Conservation (phyloP, 2,888 invertebrate species). For the Thymelicus acteon region DNA sequence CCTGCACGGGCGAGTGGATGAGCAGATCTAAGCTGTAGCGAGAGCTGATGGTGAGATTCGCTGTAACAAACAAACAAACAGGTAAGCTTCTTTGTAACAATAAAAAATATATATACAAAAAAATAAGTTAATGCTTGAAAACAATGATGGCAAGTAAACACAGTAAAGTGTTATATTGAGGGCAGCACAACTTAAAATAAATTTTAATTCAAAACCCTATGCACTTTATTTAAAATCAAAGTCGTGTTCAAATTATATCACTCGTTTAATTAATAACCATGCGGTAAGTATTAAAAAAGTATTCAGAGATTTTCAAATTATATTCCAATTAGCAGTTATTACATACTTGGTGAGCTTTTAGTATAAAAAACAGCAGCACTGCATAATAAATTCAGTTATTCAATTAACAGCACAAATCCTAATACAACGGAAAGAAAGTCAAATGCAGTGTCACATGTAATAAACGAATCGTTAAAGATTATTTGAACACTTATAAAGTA, state of each 20-base stretch:
- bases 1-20: conserved; percentile 89
- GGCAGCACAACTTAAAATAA: no score
- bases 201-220: not conserved
- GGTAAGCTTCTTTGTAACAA: not conserved
- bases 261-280: conserved; percentile 56
- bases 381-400: no score
- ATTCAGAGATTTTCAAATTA: conserved; percentile 27
- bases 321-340: conserved; percentile 16
- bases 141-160: no score
- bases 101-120: no score
- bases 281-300: conserved; percentile 21
- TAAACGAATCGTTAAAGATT: conserved; percentile 77
- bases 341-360: conserved; percentile 40
- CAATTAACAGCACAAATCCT: no score
- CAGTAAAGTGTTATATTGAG: no score
- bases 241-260: conserved; percentile 40
- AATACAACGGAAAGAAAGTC: conserved; percentile 43
- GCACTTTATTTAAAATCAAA: conserved; percentile 33
- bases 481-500: conserved; percentile 77
- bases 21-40: conserved; percentile 85
- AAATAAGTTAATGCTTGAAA: no score
- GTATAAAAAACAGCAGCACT: conserved; percentile 41
- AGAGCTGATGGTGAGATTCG: conserved; percentile 88
- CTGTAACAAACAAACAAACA: conserved; percentile 77
- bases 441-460: conserved; percentile 58